Evolutionary conservation across 2,888 invertebrate genomes (phyloP).

Genomic region (Hyppa rectilinea): DNA sequence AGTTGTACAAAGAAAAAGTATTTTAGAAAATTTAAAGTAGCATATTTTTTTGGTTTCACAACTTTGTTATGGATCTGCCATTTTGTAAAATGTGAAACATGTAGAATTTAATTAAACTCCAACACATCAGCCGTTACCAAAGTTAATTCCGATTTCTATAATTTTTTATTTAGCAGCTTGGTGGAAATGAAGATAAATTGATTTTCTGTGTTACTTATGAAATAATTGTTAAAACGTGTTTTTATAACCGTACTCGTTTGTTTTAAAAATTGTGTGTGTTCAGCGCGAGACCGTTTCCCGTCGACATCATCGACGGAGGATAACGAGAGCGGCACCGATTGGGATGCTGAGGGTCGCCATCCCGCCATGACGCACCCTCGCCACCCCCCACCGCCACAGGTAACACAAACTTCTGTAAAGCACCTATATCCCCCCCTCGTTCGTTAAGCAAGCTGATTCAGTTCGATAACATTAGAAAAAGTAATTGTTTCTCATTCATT

Average conservation of each 20-base stretch:
- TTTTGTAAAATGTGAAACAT: background rate
- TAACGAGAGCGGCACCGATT: constrained; percentile 91
- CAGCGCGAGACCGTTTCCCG: constrained; percentile 93
- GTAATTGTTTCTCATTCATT: too few species aligned
- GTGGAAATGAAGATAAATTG: background rate
- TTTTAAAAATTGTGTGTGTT: background rate
- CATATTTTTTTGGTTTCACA: background rate
- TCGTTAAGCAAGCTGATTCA: too few species aligned
- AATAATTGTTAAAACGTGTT: too few species aligned
- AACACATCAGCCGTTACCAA: background rate
- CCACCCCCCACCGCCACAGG: constrained; percentile 61
- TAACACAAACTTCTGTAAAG: constrained; percentile 21
- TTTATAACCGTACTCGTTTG: too few species aligned
- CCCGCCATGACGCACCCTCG: constrained; percentile 58
- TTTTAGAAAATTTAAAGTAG: background rate
- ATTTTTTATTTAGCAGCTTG: background rate
- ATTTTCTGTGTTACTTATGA: background rate
- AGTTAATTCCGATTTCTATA: background rate
- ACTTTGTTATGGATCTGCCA: background rate
- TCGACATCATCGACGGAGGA: constrained; percentile 93
- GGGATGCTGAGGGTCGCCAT: constrained; percentile 81
- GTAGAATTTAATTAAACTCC: background rate
- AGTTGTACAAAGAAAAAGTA: background rate
- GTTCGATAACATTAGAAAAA: too few species aligned
- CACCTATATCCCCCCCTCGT: too few species aligned